phyloP scores from a whole-genome alignment of 2,888 invertebrate genomes.

The Luffia ferchaultella region DNA sequence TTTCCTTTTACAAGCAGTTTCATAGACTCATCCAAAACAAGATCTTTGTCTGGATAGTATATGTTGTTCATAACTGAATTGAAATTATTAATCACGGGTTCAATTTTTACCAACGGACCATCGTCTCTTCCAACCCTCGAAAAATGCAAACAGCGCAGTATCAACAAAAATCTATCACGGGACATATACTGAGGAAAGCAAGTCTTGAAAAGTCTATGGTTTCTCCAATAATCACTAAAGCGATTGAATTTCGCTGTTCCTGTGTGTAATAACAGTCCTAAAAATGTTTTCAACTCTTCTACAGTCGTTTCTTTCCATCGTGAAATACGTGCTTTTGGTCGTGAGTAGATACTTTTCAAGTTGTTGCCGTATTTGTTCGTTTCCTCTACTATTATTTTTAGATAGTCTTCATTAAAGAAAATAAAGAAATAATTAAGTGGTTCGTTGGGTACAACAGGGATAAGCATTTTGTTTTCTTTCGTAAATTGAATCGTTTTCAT shows the following conservation, averaged over 20 bases:
- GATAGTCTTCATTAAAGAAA: too few species aligned
- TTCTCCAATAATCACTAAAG: conserved; percentile 31
- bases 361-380: neutral
- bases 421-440: too few species aligned
- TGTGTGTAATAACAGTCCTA: conserved; percentile 32
- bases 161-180: conserved; percentile 25
- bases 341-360: neutral
- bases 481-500: too few species aligned
- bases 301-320: conserved; percentile 22
- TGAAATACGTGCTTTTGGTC: conserved; percentile 19
- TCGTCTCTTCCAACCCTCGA: conserved; percentile 16
- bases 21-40: conserved; percentile 20
- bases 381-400: too few species aligned
- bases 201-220: conserved; percentile 24
- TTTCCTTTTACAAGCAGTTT: conserved; percentile 21
- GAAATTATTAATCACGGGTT: conserved; percentile 27
- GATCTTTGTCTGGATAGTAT: conserved; percentile 23
- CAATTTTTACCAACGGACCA: conserved; percentile 24
- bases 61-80: conserved; percentile 23
- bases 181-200: conserved; percentile 26
- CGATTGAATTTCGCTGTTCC: conserved; percentile 26
- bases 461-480: too few species aligned
- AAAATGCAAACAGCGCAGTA: conserved; percentile 28
- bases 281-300: conserved; percentile 23
- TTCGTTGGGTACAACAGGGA: too few species aligned